phyloP scores from a whole-genome alignment of 2,797 vertebrate genomes.

The Peromyscus attwateri region DNA sequence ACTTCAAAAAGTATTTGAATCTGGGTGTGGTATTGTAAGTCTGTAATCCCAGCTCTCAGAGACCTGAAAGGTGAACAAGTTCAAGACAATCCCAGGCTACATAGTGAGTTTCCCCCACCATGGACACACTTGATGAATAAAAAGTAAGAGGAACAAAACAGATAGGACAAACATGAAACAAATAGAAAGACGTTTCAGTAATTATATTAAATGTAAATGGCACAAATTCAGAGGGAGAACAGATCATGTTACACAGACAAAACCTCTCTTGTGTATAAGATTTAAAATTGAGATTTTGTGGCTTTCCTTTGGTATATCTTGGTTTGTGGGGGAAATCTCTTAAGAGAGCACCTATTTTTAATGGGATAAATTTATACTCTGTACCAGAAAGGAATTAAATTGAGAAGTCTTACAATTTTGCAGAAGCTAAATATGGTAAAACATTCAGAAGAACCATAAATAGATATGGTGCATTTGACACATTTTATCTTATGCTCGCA shows the following conservation, averaged over 20 bases:
- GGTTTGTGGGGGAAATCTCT: constrained; percentile 28
- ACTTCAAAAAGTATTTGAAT: neutral
- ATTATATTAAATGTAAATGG: constrained; percentile 58
- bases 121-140: neutral
- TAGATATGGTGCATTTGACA: constrained; percentile 64
- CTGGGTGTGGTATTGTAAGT: neutral
- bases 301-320: constrained; percentile 20
- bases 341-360: constrained; percentile 58
- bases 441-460: constrained; percentile 59
- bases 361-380: constrained; percentile 67
- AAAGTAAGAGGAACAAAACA: neutral
- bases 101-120: neutral
- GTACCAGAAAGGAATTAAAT: constrained; percentile 60
- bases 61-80: neutral
- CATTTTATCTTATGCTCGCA: constrained; percentile 56
- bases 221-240: constrained; percentile 22
- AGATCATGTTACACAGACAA: neutral
- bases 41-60: neutral
- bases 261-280: neutral
- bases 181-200: neutral
- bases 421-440: constrained; percentile 62
- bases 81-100: neutral
- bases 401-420: constrained; percentile 65
- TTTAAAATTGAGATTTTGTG: neutral
- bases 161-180: neutral